Conservation (phyloP, 2,888 invertebrate genomes). For the Plutella xylostella region DNA sequence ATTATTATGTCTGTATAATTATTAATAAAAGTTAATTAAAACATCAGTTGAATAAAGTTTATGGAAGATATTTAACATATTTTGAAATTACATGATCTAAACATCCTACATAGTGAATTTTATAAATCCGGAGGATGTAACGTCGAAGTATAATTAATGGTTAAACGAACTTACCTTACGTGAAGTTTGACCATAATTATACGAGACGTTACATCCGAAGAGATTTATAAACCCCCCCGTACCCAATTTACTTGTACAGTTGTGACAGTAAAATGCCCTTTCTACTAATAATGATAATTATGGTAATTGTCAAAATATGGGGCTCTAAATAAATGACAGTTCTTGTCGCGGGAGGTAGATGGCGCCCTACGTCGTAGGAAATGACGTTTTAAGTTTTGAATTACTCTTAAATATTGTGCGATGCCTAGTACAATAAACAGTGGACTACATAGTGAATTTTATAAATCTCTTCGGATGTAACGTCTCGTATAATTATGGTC, state of each 20-base stretch:
- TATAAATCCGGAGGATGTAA: not conserved
- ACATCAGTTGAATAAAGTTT: too few relatives aligned
- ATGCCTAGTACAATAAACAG: not conserved
- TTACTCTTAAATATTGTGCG: not conserved
- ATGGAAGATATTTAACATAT: too few relatives aligned
- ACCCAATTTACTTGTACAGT: not conserved
- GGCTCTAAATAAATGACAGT: too few relatives aligned
- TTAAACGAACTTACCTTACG: not conserved
- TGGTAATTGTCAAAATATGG: not conserved
- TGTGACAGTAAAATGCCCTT: too few relatives aligned
- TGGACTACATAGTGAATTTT: not conserved
- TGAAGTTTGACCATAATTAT: not conserved
- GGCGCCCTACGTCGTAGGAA: not conserved
- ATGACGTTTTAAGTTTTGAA: not conserved
- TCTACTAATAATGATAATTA: not conserved
- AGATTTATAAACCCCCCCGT: not conserved
- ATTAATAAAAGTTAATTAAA: too few relatives aligned
- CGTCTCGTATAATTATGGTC: not conserved
- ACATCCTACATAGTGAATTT: not conserved
- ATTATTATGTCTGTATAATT: not conserved
- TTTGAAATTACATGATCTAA: not conserved
- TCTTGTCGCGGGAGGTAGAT: not conserved
- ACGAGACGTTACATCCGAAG: not conserved
- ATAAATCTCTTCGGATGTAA: not conserved
- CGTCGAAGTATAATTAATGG: not conserved